A percentile compares a stretch with the other conserved stretches of the same genome.
These are phyloP conservation scores for Rhizoglyphus robini DNA, from an alignment of 1,140 invertebrate species.

Conservation along the genomic window DNA sequence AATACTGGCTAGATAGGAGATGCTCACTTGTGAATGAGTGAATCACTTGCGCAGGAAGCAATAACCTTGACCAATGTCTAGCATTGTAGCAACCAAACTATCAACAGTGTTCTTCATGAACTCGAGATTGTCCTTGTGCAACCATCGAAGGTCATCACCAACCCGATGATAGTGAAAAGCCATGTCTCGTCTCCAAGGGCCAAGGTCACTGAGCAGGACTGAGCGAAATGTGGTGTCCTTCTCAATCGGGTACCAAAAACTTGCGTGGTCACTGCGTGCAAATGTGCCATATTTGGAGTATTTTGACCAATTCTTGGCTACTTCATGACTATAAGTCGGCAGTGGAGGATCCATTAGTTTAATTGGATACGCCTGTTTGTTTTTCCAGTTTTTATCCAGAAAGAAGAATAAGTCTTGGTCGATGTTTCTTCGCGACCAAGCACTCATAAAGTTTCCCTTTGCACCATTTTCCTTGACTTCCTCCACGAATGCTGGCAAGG, in stretches of 20 bases:
- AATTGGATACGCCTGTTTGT: slow-evolving; percentile 26
- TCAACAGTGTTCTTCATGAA: slow-evolving; percentile 29
- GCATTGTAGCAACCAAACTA: slow-evolving; percentile 27
- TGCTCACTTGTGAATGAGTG: no score
- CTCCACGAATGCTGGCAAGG: slow-evolving; percentile 7
- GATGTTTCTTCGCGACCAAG: slow-evolving; percentile 30
- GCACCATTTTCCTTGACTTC: slow-evolving; percentile 5
- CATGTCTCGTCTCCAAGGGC: slow-evolving; percentile 35
- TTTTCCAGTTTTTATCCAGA: slow-evolving; percentile 26
- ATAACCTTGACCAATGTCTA: slow-evolving; percentile 25
- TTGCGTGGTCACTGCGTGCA: slow-evolving; percentile 31
- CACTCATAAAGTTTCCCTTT: slow-evolving; percentile 33
- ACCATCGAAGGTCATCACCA: slow-evolving; percentile 30
- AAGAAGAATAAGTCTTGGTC: slow-evolving; percentile 29
- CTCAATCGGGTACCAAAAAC: slow-evolving; percentile 30
- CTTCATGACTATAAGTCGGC: slow-evolving; percentile 20
- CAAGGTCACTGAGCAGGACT: slow-evolving; percentile 36
- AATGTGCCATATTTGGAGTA: slow-evolving; percentile 28
- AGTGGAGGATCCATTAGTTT: slow-evolving; percentile 22
- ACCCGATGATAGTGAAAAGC: slow-evolving; percentile 34
- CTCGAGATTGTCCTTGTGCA: slow-evolving; percentile 25
- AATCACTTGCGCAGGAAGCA: slow-evolving; percentile 1
- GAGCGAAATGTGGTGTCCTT: slow-evolving; percentile 28
- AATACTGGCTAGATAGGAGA: no score
- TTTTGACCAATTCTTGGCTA: slow-evolving; percentile 11